A percentile compares a stretch with the other conserved stretches of the same genome.
Evolutionary conservation across 2,888 invertebrate genomes (phyloP).

Genomic region (Lydus trimaculatus): DNA sequence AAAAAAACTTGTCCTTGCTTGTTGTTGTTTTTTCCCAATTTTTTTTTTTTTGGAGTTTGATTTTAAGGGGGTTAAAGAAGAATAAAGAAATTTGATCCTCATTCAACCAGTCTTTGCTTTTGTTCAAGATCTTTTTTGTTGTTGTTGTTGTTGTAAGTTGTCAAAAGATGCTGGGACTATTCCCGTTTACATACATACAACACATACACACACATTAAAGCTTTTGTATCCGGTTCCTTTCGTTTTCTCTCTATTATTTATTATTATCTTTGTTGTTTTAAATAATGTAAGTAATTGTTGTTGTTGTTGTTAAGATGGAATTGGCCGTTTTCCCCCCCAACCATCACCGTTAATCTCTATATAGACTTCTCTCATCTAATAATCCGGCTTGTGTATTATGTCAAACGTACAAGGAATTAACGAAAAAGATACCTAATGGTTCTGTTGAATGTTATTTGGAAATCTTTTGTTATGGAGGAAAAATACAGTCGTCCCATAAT

Average conservation of each 20-base stretch:
- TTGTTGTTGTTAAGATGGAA: not conserved
- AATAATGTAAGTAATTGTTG: too few relatives aligned
- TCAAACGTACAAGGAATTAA: not conserved
- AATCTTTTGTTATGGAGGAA: too few relatives aligned
- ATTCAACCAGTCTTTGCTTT: constrained; percentile 32
- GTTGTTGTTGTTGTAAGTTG: not conserved
- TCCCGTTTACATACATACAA: not conserved
- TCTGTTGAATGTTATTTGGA: too few relatives aligned
- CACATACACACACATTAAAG: not conserved
- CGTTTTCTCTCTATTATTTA: constrained; percentile 8
- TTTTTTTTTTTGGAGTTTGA: not conserved
- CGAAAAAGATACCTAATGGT: too few relatives aligned
- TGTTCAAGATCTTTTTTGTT: constrained; percentile 23
- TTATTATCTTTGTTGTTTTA: not conserved
- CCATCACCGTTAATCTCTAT: not conserved
- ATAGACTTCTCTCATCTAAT: not conserved
- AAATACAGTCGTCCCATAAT: too few relatives aligned
- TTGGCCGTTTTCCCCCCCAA: not conserved
- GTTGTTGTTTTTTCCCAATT: not conserved
- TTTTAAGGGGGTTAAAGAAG: not conserved
- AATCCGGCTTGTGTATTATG: not conserved
- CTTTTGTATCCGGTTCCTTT: constrained; percentile 34
- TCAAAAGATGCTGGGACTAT: not conserved
- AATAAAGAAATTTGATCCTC: constrained; percentile 33
- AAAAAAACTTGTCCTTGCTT: constrained; percentile 7